These are phyloP conservation scores for Cyclophora punctaria DNA, from an alignment of 2,888 invertebrate species.

Conservation along the genomic window DNA sequence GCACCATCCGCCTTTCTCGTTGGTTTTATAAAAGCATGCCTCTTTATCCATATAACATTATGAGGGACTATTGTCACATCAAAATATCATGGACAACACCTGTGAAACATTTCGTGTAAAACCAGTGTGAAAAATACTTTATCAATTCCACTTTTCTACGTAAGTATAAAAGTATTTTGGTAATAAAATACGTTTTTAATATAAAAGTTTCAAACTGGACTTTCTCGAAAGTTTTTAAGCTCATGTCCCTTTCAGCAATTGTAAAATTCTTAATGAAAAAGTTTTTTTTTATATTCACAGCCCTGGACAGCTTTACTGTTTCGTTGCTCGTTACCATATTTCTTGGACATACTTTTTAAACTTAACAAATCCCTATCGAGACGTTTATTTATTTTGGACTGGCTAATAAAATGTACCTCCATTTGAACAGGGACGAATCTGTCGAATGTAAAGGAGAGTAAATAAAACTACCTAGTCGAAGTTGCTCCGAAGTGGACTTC, in stretches of 20 bases:
- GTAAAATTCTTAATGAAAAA: no score
- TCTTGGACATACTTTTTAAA: no score
- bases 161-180: slow-evolving; percentile 21
- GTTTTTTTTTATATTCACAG: not conserved
- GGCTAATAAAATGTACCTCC: no score
- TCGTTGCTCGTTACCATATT: no score
- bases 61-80: slow-evolving; percentile 48
- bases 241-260: not conserved
- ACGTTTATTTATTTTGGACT: no score
- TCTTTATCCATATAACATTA: slow-evolving; percentile 21
- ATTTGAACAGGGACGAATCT: no score
- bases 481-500: no score
- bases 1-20: slow-evolving; percentile 25
- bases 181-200: not conserved
- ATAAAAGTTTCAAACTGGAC: not conserved
- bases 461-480: no score
- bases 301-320: no score
- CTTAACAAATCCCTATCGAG: no score
- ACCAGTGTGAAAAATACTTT: slow-evolving; percentile 38
- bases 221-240: not conserved
- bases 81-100: slow-evolving; percentile 50
- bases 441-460: no score
- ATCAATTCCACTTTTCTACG: slow-evolving; percentile 31
- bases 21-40: slow-evolving; percentile 49
- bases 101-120: slow-evolving; percentile 52